A percentile compares a stretch with the other conserved stretches of the same genome.
Conservation (phyloP, 1,140 invertebrate genomes). For the Drosophila triauraria region DNA sequence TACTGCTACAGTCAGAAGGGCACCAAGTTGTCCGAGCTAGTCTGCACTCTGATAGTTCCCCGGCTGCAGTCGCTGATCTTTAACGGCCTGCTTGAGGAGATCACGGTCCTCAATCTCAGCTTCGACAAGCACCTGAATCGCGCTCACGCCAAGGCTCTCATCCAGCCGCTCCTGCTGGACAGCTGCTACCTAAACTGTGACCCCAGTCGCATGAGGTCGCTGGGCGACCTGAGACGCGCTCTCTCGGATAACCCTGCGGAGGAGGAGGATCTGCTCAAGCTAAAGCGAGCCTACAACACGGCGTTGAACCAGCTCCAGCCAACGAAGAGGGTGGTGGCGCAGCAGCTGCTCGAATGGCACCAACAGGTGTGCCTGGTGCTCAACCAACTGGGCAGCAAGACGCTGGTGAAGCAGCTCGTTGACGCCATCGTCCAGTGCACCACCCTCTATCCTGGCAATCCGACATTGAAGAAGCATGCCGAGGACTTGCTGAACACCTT, state of each 20-base stretch:
- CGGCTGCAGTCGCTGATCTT: constrained; percentile 54
- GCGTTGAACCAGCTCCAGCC: constrained; percentile 32
- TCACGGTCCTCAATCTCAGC: constrained; percentile 4
- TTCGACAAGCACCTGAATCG: neutral
- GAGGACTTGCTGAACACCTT: constrained; percentile 49
- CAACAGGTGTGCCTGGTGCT: constrained; percentile 47
- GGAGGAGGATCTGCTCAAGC: constrained; percentile 6
- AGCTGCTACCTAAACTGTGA: constrained; percentile 30
- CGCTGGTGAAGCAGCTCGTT: constrained; percentile 44
- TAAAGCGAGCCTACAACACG: constrained; percentile 37
- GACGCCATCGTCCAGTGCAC: constrained; percentile 56
- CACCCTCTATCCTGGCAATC: constrained; percentile 28
- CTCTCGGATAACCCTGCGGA: neutral
- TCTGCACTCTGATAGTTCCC: constrained; percentile 31
- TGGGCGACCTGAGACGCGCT: constrained; percentile 1
- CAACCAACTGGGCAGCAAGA: constrained; percentile 51
- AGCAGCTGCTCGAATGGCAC: constrained; percentile 23
- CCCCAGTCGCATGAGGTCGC: constrained; percentile 1
- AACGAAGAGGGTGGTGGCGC: neutral
- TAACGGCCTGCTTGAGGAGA: constrained; percentile 46
- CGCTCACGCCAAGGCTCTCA: neutral
- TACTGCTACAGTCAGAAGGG: constrained; percentile 12
- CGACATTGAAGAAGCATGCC: constrained; percentile 35
- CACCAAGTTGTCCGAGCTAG: constrained; percentile 2
- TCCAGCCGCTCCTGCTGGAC: constrained; percentile 52